These are phyloP conservation scores for Zoanthus gigantus DNA, from an alignment of 92 coral and sea anemone genomes.

Conservation along the genomic window DNA sequence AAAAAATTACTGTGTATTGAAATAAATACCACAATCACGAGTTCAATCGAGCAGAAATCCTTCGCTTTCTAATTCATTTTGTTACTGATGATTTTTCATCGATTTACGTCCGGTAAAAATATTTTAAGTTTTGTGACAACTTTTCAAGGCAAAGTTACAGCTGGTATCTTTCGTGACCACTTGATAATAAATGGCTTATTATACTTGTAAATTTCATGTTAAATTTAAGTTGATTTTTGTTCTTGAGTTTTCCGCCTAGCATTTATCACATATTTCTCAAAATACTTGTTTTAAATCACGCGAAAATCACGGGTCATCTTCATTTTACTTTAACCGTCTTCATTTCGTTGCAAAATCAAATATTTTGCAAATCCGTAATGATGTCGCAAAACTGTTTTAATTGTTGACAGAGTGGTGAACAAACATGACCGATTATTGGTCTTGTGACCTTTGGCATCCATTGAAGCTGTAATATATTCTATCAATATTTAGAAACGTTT, in stretches of 20 bases:
- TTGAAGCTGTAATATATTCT: no score
- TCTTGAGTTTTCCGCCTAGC: neutral
- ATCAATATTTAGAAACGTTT: no score
- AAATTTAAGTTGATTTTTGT: neutral
- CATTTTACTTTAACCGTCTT: neutral
- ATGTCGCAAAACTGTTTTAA: neutral
- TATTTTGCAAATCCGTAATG: neutral
- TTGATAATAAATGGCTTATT: neutral
- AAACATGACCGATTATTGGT: no score
- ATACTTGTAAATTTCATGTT: neutral
- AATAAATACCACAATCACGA: conserved; percentile 4
- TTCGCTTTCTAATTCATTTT: neutral
- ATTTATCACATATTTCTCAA: neutral
- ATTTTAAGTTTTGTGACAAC: neutral
- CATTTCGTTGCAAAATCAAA: neutral
- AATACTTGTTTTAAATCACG: neutral
- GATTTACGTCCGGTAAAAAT: neutral
- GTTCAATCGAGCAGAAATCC: neutral
- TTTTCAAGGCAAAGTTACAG: neutral
- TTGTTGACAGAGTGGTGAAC: no score
- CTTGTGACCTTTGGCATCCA: no score
- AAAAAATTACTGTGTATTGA: neutral
- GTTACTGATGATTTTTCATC: neutral
- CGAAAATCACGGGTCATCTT: neutral
- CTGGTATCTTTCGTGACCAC: neutral